Conservation (phyloP, 2,888 invertebrate species). For the Eristalis intricaria region DNA sequence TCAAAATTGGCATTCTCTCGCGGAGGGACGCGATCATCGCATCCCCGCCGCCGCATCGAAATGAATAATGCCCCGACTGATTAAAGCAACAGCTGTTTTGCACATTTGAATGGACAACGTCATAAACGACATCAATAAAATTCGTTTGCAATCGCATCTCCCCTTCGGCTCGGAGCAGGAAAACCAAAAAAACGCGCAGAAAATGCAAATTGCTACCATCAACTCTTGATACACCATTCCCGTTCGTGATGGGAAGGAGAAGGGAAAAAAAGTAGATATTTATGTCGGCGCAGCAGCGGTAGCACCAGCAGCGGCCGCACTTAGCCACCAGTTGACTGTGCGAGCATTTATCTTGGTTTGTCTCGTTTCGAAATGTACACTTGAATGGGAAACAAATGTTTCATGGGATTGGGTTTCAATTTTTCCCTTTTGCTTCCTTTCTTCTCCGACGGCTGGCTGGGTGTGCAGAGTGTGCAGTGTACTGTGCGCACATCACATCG, state of each 20-base stretch:
- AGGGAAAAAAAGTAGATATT: constrained; percentile 39
- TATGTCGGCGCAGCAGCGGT: constrained; percentile 28
- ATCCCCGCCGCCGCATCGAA: not conserved
- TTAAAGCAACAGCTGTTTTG: constrained; percentile 63
- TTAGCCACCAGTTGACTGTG: constrained; percentile 54
- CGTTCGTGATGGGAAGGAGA: not conserved
- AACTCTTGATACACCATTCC: not conserved
- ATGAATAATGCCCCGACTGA: constrained; percentile 62
- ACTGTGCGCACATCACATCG: constrained; percentile 29
- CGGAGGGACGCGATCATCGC: constrained; percentile 51
- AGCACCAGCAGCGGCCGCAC: constrained; percentile 28
- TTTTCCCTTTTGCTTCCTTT: not conserved
- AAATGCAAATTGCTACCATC: constrained; percentile 62
- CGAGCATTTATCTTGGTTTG: constrained; percentile 61
- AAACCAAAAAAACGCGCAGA: not conserved
- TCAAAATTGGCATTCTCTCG: constrained; percentile 61
- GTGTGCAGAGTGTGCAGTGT: too few relatives aligned
- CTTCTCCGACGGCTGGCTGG: not conserved
- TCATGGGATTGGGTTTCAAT: not conserved
- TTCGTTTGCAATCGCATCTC: constrained; percentile 46
- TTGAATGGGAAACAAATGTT: constrained; percentile 61
- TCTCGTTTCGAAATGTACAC: constrained; percentile 45
- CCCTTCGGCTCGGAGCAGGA: not conserved
- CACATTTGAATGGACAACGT: constrained; percentile 62
- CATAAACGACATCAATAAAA: constrained; percentile 72